Conservation (phyloP, 2,888 invertebrate species). For the Hirudinaria manillensis region DNA sequence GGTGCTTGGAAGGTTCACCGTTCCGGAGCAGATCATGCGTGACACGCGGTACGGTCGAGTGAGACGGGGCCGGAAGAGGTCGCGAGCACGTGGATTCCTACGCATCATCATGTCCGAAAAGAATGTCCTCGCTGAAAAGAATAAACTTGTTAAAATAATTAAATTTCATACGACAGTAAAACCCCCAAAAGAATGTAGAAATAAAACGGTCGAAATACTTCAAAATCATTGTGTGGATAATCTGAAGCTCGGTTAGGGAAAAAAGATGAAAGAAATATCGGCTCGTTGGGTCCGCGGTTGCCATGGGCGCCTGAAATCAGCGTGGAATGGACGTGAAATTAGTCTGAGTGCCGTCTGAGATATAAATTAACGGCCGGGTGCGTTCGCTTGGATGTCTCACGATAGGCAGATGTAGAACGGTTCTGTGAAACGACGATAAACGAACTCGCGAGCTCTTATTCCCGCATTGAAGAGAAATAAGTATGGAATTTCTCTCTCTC, state of each 20-base stretch:
- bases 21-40: conserved; percentile 5
- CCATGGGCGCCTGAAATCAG: too few relatives aligned
- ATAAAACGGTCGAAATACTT: too few relatives aligned
- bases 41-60: not conserved
- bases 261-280: too few relatives aligned
- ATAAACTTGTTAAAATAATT: too few relatives aligned
- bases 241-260: too few relatives aligned
- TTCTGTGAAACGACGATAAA: conserved; percentile 11
- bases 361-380: conserved; percentile 24
- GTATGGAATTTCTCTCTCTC: conserved; percentile 16
- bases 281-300: too few relatives aligned
- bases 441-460: conserved; percentile 8
- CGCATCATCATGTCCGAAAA: too few relatives aligned
- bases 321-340: conserved; percentile 3
- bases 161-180: too few relatives aligned
- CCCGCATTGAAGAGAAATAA: conserved; percentile 16
- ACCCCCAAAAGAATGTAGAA: too few relatives aligned
- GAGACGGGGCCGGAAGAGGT: not conserved
- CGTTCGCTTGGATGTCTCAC: conserved; percentile 17
- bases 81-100: too few relatives aligned
- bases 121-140: too few relatives aligned
- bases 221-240: too few relatives aligned
- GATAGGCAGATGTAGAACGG: conserved; percentile 11
- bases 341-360: conserved; percentile 22
- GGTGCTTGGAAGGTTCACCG: conserved; percentile 3